Evolutionary conservation across 2,113 vertebrate species (phyloP), one percentile per base, ranked within the genome.

Genomic region (Acanthochromis polyacanthus): DNA sequence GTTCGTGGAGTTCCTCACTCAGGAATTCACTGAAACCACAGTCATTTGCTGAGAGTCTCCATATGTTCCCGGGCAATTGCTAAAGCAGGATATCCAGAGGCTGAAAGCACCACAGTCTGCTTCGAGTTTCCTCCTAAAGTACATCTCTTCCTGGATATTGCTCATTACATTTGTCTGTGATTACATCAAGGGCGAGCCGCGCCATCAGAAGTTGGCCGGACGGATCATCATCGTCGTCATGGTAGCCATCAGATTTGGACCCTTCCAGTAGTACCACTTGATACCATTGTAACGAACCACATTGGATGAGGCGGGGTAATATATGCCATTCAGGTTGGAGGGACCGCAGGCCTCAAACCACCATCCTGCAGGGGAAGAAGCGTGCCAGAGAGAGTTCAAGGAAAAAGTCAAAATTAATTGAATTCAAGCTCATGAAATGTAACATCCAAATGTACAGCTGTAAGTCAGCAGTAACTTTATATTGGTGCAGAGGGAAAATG

Each of bases 211-310:
- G 75, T 93, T 94, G 15, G 86, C 76, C 0, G 96, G 95, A 2
- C 95, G 94, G 70, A 96, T 93, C 96, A 96, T 95, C 96, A 96
- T 96, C 50, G 93, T 93, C 0, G 95, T 94, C 94, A 88, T 92
- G 50, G 90, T 92, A n/a, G 93, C 88, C 77, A 86, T 93, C 63
- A 95, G 82, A 75, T 91, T 94, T 0, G 95, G 95, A 8, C 95
- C 95, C 71, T 96, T 96, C 95, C 95, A 96, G 45, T 96, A 96
- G 83, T 96, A 95, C 96, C 96, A 96, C 81, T 96, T 96, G 30
- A 96, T 95, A 30, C 95, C 94, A 11, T 95, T 96, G 91, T 95
- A 96, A 71, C 92, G 94, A 28, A 93, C 86, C 43, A 91, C 90
- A 5, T 73, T 94, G 71, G 93, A 91, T 11, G 88, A 88, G 56